Conservation (phyloP, 2,797 vertebrate species). For the Buphagus erythrorhynchus region DNA sequence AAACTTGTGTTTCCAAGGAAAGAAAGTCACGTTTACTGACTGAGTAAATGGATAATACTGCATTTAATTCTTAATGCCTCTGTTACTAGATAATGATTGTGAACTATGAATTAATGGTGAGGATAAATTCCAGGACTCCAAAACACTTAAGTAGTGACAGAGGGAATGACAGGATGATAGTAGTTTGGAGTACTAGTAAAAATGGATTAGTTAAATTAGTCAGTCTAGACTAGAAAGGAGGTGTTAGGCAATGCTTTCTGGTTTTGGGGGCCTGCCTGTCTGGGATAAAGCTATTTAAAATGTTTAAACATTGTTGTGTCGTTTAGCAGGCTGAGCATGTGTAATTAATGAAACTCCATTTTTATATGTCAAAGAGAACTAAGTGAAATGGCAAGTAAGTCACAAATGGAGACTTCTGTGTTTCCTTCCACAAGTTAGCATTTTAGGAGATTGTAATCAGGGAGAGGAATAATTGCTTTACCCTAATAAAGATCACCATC, state of each 20-base stretch:
- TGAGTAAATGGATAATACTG: not conserved
- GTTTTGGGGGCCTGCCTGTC: not conserved
- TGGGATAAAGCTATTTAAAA: not conserved
- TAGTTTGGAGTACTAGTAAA: not conserved
- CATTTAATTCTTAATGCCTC: not conserved
- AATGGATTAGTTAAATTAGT: not conserved
- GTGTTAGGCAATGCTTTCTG: not conserved
- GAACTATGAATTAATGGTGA: not conserved
- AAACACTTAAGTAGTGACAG: accelerated
- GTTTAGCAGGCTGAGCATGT: not conserved
- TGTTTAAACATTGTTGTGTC: accelerated
- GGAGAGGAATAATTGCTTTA: not conserved
- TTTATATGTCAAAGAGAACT: not conserved
- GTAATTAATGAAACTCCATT: not conserved
- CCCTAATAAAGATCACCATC: not conserved
- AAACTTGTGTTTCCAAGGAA: not conserved
- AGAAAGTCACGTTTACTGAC: not conserved
- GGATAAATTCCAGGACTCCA: not conserved
- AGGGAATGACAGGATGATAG: accelerated
- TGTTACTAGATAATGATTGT: not conserved
- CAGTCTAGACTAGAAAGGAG: not conserved
- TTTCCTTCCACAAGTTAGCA: not conserved
- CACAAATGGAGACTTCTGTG: not conserved
- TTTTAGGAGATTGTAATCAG: not conserved
- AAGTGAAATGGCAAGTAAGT: not conserved